Evolutionary conservation across 2,797 vertebrate genomes (phyloP).

Genomic region (Sebastes glaucus): DNA sequence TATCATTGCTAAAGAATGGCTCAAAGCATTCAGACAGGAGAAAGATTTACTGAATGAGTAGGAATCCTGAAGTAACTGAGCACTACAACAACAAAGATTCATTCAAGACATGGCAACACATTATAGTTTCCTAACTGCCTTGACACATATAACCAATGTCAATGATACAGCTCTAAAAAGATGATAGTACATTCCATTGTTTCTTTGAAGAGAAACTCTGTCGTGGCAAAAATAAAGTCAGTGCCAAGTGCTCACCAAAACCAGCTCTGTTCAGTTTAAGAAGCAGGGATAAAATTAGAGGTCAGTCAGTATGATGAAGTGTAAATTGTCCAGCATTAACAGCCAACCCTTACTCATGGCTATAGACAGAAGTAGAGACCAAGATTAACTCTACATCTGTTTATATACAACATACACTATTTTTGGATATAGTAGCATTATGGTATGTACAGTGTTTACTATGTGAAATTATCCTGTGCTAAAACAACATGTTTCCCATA

Average conservation of each 20-base stretch:
- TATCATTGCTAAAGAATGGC: background rate
- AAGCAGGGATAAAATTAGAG: conserved; percentile 36
- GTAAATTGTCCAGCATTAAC: conserved; percentile 43
- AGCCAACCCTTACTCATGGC: conserved; percentile 1
- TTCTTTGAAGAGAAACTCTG: background rate
- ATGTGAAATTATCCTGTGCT: no score
- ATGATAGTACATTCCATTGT: background rate
- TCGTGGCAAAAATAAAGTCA: conserved; percentile 21
- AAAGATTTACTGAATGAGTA: background rate
- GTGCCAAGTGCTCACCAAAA: conserved; percentile 24
- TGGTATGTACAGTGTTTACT: background rate
- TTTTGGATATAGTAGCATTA: background rate
- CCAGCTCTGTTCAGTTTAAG: conserved; percentile 5
- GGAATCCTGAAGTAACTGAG: background rate
- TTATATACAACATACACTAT: conserved; percentile 7
- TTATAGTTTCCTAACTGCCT: background rate
- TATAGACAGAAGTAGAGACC: background rate
- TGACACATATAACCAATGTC: background rate
- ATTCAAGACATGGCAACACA: no score
- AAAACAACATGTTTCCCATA: background rate
- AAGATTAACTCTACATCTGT: conserved; percentile 15
- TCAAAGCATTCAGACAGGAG: no score
- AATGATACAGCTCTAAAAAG: background rate
- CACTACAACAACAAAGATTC: background rate
- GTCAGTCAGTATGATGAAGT: conserved; percentile 21